Base-by-base conservation (phyloP, 35 echinoderm and acorn worm genomes). In the Heliocidaris tuberculata region DNA sequence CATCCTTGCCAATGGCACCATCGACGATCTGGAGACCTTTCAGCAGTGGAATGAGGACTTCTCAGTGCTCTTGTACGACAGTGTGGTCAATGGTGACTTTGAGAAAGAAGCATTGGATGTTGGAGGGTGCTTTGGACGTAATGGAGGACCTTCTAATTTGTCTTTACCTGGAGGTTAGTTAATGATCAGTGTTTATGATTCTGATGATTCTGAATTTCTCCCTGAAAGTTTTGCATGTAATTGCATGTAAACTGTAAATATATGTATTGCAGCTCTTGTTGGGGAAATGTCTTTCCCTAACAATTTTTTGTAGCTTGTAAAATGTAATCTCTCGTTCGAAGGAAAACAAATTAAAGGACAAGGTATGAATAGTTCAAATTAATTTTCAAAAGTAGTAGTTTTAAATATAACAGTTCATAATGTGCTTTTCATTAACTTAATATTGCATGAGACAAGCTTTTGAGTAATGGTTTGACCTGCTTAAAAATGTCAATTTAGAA, bases 11-110 rank as follows among this genome's bases (percentile, higher is more conserved):
- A 59, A 93, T 93, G 91, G 47, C 13, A 59, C 47, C 48, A 89
- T 89, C 87, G 27, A 59, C 10, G 49, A 93, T 59, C n/a, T 93
- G 9, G 91, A 93, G 91, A 93, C 91, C 31, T 93, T 93, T 59
- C 91, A 93, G 50, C 9, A 17, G 16, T 93, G 91, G 91, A 93
- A 93, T 59, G n/a, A 93, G 13, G 91, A 93, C 48, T 93, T 93
- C 15, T 52, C 91, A 35, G 15, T 59, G 29, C 47, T 93, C 29
- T 10, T 52, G 48, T 48, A 16, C 30, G 91, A 93, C 29, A 93
- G 91, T 93, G 48, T 93, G 31, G n/a, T 59, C 31, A 93, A 93
- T 59, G 4, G 24, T 50, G 91, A 93, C n/a, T 93, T 93, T 93
- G 47, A 32, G 48, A 13, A 48, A 11, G 91, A 93, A 59, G 17